These are phyloP conservation scores for Piezodorus guildinii DNA, from an alignment of 1,140 invertebrate species.

Conservation along the genomic window DNA sequence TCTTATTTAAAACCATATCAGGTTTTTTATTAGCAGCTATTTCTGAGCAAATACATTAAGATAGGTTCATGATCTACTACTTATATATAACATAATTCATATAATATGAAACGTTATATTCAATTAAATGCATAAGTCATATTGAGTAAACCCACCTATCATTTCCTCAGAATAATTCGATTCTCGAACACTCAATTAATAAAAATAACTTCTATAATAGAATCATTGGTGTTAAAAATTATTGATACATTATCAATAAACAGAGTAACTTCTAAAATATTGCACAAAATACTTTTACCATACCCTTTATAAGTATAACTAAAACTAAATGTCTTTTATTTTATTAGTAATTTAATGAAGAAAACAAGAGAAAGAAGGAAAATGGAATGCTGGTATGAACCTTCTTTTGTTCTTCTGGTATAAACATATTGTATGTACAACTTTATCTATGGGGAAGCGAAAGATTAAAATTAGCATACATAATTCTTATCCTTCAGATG, in stretches of 20 bases:
- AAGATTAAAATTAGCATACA: background rate
- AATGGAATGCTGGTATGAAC: background rate
- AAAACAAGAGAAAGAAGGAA: slow-evolving; percentile 2
- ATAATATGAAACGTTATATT: background rate
- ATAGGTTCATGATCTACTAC: background rate
- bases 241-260: slow-evolving; percentile 11
- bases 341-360: background rate
- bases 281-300: background rate
- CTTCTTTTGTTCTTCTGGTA: background rate
- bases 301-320: background rate
- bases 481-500: background rate
- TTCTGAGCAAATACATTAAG: background rate
- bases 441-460: background rate
- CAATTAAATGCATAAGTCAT: background rate
- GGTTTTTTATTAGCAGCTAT: background rate
- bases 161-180: too few relatives aligned
- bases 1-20: background rate
- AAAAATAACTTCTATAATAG: slow-evolving; percentile 7
- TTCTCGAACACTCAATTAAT: background rate
- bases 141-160: too few relatives aligned
- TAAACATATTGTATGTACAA: background rate
- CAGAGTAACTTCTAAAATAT: slow-evolving; percentile 6
- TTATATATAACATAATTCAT: background rate
- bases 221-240: slow-evolving; percentile 7
- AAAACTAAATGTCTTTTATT: slow-evolving; percentile 5